Base-by-base conservation (phyloP, 1,140 invertebrate genomes). In the Nebria ingens region DNA sequence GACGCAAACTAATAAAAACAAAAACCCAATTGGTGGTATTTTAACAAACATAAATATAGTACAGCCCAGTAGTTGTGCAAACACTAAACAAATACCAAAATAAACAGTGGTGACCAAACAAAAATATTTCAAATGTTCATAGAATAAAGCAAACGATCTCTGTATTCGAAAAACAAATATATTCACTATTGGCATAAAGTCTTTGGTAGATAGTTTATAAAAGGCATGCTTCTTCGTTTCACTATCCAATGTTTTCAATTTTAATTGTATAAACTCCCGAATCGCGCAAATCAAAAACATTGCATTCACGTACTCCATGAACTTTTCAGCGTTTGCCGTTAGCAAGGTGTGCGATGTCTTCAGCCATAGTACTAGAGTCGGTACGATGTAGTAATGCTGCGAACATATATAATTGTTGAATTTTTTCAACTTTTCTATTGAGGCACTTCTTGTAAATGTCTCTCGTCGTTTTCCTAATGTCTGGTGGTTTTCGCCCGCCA, bases 251-350 rank as follows among this genome's bases (percentile, higher is more conserved):
- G 6, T 17, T 17, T 45, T 4, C 40, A 12, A 11, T 45, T 17
- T 9, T 12, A 45, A 45, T 17, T 12, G 25, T n/a, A n/a, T n/a
- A 34, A 34, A 6, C 9, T 45, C 40, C 4, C 15, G 40, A 12
- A 45, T 12, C 17, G 40, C 17, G 17, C 40, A 45, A 17, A 45
- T 45, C 40, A 45, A 45, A 45, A 45, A 45, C 40, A 45, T 45
- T 17, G 40, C 9, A 9, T 45, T 45, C 15, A 45, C 9, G 17
- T 45, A 17, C 15, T 4, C 15, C 4, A 45, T 45, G 15, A 9
- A 45, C 17, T 45, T 45, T 45, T 45, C 40, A 9, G 17, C 17
- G 17, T 45, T 45, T 17, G 40, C 9, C 17, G 40, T 17, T 3
- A 45, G 15, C 9, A 45, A 12, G 9, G 40, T 45, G 3, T 45